Percentiles rank a stretch among this genome's conserved stretches.
These are phyloP conservation scores for Macrotus californicus DNA, from an alignment of 2,113 vertebrate genomes.

Conservation along the genomic window DNA sequence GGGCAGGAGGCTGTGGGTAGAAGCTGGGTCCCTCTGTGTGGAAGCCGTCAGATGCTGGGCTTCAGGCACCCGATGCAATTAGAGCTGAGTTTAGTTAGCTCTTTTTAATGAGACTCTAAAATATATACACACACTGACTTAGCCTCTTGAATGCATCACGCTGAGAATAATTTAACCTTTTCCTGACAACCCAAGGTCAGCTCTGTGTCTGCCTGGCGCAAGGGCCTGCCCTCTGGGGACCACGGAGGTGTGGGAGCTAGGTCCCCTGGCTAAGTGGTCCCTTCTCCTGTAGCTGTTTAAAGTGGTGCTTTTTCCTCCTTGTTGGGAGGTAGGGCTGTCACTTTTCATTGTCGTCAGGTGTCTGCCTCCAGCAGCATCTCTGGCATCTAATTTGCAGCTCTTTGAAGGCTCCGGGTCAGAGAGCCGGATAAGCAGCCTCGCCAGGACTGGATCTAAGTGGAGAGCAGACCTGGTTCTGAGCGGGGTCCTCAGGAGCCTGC, in stretches of 20 bases:
- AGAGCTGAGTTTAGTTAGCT: background rate
- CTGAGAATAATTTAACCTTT: background rate
- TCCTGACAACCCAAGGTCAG: background rate
- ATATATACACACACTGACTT: fast-evolving
- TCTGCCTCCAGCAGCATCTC: background rate
- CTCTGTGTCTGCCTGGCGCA: fast-evolving
- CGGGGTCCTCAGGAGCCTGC: background rate
- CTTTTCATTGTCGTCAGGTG: background rate
- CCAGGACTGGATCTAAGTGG: background rate
- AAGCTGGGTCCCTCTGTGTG: background rate
- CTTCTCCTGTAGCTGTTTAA: background rate
- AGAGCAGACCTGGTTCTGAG: background rate
- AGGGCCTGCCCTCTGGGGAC: background rate
- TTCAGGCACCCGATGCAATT: fast-evolving
- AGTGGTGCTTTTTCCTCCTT: background rate
- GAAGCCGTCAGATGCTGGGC: fast-evolving
- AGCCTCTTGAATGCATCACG: fast-evolving
- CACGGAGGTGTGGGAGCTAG: background rate
- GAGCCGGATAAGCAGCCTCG: background rate
- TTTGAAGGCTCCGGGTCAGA: conserved; percentile 3
- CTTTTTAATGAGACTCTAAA: background rate
- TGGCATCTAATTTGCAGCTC: background rate
- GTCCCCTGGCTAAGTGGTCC: background rate
- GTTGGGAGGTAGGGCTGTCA: background rate
- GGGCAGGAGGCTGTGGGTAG: background rate